Percentiles rank a stretch among this genome's conserved stretches.
These are phyloP conservation scores for Fopius arisanus DNA, from an alignment of 1,140 invertebrate genomes.

Conservation along the genomic window DNA sequence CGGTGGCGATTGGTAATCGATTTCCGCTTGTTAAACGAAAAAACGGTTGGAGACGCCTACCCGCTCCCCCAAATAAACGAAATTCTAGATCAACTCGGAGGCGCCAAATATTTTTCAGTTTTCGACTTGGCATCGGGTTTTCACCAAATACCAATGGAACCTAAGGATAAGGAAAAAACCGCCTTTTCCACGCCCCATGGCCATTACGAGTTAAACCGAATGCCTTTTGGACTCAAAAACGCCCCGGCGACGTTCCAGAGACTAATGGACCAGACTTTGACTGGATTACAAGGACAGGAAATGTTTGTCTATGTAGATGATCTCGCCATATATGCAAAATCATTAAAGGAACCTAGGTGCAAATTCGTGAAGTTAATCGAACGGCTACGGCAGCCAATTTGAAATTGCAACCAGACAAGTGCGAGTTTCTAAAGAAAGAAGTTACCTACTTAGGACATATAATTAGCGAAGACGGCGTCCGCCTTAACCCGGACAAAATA, in stretches of 20 bases:
- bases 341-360: not conserved
- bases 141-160: not conserved
- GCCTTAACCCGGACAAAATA: not conserved
- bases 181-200: not conserved
- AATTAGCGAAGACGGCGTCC: not conserved
- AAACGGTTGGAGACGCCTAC: not conserved
- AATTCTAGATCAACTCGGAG: not conserved
- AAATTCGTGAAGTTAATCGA: not conserved
- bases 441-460: not conserved
- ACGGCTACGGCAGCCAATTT: not conserved
- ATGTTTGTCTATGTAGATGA: not conserved
- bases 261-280: not conserved
- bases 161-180: not conserved
- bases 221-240: not conserved
- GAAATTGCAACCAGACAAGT: not conserved
- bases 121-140: not conserved
- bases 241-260: not conserved
- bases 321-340: not conserved
- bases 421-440: not conserved
- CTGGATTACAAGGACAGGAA: not conserved
- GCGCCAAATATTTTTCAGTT: not conserved
- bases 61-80: not conserved
- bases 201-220: not conserved
- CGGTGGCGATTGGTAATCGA: not conserved
- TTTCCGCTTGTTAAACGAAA: not conserved